A percentile compares a stretch with the other conserved stretches of the same genome.
Conservation (phyloP, 2,113 vertebrate genomes). For the Hylia prasina region DNA sequence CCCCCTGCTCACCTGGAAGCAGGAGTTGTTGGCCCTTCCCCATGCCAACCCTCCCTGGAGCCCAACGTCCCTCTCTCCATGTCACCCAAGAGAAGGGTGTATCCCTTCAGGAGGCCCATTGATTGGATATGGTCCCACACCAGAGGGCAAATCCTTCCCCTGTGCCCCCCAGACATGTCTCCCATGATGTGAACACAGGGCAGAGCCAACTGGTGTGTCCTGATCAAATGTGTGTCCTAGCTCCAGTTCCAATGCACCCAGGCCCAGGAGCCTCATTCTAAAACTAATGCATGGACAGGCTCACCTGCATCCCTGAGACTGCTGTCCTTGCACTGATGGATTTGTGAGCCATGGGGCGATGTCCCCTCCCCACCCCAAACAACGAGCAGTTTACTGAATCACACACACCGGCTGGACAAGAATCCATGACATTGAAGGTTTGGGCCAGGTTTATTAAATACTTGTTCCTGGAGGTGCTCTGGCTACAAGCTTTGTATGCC, state of each 20-base stretch:
- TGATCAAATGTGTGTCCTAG: rapidly evolving
- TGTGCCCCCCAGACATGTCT: neutral
- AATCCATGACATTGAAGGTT: neutral
- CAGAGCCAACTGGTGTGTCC: neutral
- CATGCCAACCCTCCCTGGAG: neutral
- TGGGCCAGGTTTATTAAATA: neutral
- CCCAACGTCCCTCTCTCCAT: neutral
- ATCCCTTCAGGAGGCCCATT: neutral
- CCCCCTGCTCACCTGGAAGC: neutral
- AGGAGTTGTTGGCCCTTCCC: neutral
- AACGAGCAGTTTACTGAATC: neutral
- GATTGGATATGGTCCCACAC: rapidly evolving
- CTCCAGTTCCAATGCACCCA: neutral
- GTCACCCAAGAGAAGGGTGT: neutral
- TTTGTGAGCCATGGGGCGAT: neutral
- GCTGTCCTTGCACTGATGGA: neutral
- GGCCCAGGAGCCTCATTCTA: neutral
- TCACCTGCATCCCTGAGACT: neutral
- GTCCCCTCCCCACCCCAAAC: neutral
- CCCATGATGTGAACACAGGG: neutral
- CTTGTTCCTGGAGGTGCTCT: neutral
- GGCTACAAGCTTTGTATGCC: neutral
- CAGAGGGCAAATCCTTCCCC: neutral
- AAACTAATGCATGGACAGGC: neutral
- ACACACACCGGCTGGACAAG: neutral